A percentile compares a stretch with the other conserved stretches of the same genome.
Conservation (phyloP, 53 echinoderm and acorn worm species). For the Henricia sp. region DNA sequence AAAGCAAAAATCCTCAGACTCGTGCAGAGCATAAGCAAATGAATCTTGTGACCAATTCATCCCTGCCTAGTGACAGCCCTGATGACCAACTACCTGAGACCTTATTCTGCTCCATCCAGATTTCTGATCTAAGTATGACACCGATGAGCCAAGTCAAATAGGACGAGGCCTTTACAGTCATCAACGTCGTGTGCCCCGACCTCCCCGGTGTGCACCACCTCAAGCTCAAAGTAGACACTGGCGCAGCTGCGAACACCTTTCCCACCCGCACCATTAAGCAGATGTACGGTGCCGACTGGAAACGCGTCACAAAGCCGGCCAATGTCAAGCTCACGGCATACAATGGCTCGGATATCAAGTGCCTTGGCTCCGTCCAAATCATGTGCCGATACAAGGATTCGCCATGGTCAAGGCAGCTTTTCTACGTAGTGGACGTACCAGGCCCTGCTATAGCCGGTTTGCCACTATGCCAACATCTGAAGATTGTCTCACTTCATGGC, state of each 20-base stretch:
- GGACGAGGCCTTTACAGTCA: conserved; percentile 23
- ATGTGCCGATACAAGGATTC: conserved; percentile 36
- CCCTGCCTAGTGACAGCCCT: background rate
- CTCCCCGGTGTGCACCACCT: conserved; percentile 33
- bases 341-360: conserved; percentile 37
- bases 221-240: conserved; percentile 67
- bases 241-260: conserved; percentile 59
- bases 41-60: background rate
- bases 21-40: background rate
- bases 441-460: conserved; percentile 69
- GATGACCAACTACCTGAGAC: background rate
- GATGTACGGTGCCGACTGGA: conserved; percentile 54
- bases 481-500: conserved; percentile 63
- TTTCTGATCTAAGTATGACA: background rate
- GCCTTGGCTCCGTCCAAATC: conserved; percentile 37
- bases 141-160: background rate
- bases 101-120: background rate
- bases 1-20: background rate
- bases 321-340: conserved; percentile 58
- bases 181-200: conserved; percentile 48
- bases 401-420: conserved; percentile 27
- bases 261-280: conserved; percentile 48
- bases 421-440: conserved; percentile 62
- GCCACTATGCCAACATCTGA: conserved; percentile 47
- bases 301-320: conserved; percentile 32